Base-by-base conservation (phyloP, 2,888 invertebrate genomes). In the Hemithea aestivaria region DNA sequence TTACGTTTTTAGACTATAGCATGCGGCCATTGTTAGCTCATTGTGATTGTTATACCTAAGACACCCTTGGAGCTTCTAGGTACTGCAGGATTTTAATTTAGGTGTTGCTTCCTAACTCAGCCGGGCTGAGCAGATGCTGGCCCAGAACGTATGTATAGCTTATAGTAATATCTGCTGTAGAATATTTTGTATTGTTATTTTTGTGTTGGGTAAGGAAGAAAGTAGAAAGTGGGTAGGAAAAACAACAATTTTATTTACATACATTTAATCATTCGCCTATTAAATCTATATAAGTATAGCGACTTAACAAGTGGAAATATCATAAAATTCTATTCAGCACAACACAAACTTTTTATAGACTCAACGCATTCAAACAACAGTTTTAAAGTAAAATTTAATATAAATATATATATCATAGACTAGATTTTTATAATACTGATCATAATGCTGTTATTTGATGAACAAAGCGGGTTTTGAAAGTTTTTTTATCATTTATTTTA, bases 211-310 rank as follows among this genome's bases (percentile, higher is more conserved):
- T n/a, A n/a, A n/a, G n/a, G n/a, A n/a, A n/a, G n/a, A n/a, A n/a
- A n/a, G n/a, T n/a, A n/a, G n/a, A n/a, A n/a, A n/a, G n/a, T n/a
- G n/a, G n/a, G n/a, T n/a, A n/a, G n/a, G n/a, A n/a, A 69, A 58
- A 57, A 28, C 70, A 67, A 66, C 20, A 24, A 16, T 34, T 44
- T 73, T 77, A 78, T 77, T 64, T 77, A 79, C 73, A 75, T 79
- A 73, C 76, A 80, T 75, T 78, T 77, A 78, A 65, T 75, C 32
- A 37, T 54, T 70, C 56, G 62, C 65, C 66, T 73, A 72, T 66
- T 69, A 70, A 64, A 66, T 62, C 64, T 72, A 68, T 67, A 66
- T 28, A 63, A 57, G 43, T 66, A 65, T 64, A 73, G 75, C 74
- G 66, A 61, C 60, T 56, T 64, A 69, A 70, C 55, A 62, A 64